Conservation (phyloP, 2,888 invertebrate genomes). For the Tenthredo mesomela region DNA sequence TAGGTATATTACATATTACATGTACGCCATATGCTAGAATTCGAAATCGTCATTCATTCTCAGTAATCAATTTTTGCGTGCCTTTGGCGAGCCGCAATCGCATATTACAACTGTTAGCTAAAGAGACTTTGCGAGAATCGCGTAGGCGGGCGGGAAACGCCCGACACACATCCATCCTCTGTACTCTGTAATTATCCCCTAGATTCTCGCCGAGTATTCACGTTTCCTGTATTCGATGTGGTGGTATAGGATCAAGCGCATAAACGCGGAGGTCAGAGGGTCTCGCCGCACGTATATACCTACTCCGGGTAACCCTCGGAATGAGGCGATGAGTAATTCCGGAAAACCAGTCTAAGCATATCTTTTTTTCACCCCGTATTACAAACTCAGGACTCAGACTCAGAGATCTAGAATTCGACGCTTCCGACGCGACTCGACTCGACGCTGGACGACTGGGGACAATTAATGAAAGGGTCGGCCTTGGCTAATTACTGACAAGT, state of each 20-base stretch:
- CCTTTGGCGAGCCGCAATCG: neutral
- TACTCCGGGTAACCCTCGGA: neutral
- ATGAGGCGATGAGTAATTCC: slow-evolving; percentile 18
- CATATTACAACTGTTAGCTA: neutral
- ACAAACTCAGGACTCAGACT: neutral
- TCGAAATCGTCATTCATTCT: neutral
- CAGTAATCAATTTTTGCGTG: neutral
- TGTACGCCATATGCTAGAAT: neutral
- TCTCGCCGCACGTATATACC: neutral
- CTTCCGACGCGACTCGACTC: neutral
- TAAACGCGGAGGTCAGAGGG: slow-evolving; percentile 14
- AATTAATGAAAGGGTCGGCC: slow-evolving; percentile 34
- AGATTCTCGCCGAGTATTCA: slow-evolving; percentile 9
- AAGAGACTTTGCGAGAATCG: slow-evolving; percentile 5
- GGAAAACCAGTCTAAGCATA: neutral
- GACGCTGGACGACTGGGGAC: neutral
- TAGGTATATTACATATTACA: neutral
- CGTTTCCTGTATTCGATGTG: slow-evolving; percentile 34
- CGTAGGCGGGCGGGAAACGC: slow-evolving; percentile 60
- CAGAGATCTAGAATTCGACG: slow-evolving; percentile 5
- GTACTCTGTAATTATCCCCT: slow-evolving; percentile 71
- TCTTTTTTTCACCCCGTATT: neutral
- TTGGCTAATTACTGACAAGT: slow-evolving; percentile 28
- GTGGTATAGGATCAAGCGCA: slow-evolving; percentile 5
- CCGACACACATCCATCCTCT: slow-evolving; percentile 73